Base-by-base conservation (phyloP, 2,113 vertebrate genomes). In the Muntiacus muntjak region DNA sequence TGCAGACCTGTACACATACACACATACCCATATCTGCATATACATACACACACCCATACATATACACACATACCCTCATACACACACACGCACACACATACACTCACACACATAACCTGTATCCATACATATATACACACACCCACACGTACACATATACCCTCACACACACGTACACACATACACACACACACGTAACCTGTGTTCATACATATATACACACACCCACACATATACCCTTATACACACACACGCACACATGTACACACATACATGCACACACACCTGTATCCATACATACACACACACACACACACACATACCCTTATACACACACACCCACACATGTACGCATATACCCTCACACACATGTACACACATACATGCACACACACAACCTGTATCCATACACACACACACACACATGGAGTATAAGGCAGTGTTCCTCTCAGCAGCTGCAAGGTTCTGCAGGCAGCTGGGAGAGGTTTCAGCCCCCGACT, bases 311-410 rank as follows among this genome's bases (percentile, higher is more conserved):
- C 11, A 67, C n/a, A 19, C 11, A 25, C n/a, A 12, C 6, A 1
- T 21, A 36, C 12, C 28, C 7, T 8, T 1, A 5, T 6, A 5
- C 1, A 54, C 1, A 4, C 0, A 14, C 4, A 36, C 36, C 8
- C 25, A 58, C 16, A 76, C 9, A 21, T 1, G 25, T 45, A 45
- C 6, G 43, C 43, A 45, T 45, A 45, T 45, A 45, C 43, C 43
- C 43, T 45, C 43, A 45, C 43, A 45, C 16, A 76, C 9, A 21
- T 3, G 9, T 13, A 60, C 60, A 62, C 14, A 54, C 28, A 5
- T 1, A 12, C 16, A n/a, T 1, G 12, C 2, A 64, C 30, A n/a
- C n/a, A 9, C 15, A 26, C 0, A 60, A 28, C 58, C 58, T 60
- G 58, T 60, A 13, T 28, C 58, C 83, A 62, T 0, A 23, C 47